A percentile compares a stretch with the other conserved stretches of the same genome.
Evolutionary conservation across 2,888 invertebrate species (phyloP).

Genomic region (Drosophila antonietae): DNA sequence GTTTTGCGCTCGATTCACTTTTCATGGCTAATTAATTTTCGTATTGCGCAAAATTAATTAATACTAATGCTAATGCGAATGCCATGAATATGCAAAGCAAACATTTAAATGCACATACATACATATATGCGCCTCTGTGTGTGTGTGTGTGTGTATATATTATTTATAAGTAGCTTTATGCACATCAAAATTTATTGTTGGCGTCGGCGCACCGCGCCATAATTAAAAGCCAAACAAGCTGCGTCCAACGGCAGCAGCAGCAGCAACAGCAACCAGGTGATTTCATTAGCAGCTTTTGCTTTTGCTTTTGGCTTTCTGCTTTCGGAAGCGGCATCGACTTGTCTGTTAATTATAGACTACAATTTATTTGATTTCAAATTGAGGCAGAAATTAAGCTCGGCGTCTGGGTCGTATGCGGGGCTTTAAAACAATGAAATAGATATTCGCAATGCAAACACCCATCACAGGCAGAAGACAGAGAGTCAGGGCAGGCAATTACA

Average conservation of each 20-base stretch:
- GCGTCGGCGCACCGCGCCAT: conserved; percentile 71
- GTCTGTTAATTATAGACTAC: conserved; percentile 65
- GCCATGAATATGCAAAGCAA: conserved; percentile 76
- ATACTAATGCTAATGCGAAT: conserved; percentile 65
- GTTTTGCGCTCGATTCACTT: conserved; percentile 76
- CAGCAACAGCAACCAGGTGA: conserved; percentile 45
- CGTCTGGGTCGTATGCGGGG: conserved; percentile 31
- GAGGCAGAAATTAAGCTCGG: conserved; percentile 18
- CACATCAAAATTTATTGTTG: conserved; percentile 70
- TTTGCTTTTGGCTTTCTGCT: conserved; percentile 48
- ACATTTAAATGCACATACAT: conserved; percentile 40
- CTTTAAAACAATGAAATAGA: conserved; percentile 39
- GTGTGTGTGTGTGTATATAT: conserved; percentile 29
- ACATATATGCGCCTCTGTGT: neutral
- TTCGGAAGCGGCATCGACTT: conserved; percentile 59
- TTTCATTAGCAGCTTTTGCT: conserved; percentile 62
- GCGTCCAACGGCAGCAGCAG: conserved; percentile 27
- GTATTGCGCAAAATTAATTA: conserved; percentile 77
- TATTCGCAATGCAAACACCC: conserved; percentile 13
- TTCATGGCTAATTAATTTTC: conserved; percentile 79
- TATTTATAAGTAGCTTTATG: conserved; percentile 45
- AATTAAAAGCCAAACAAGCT: conserved; percentile 77
- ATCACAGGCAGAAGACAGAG: neutral
- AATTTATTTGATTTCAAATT: conserved; percentile 37
- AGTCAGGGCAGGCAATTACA: conserved; percentile 36